Conservation (phyloP, 2,797 vertebrate genomes). For the Allobates femoralis region DNA sequence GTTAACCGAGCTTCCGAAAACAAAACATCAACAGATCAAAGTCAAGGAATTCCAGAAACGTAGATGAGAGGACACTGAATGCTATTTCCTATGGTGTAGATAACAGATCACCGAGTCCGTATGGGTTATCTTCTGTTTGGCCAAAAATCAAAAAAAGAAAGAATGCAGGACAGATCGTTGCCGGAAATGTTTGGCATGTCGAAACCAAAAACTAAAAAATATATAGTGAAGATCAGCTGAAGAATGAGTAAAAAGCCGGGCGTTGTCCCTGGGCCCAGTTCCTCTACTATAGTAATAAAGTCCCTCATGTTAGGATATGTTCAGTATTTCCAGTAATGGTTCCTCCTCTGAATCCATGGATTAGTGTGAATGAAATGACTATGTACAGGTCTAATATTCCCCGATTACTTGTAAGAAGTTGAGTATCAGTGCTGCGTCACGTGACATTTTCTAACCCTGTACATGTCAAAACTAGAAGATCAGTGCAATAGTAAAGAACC, state of each 20-base stretch:
- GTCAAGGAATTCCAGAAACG: too few species aligned
- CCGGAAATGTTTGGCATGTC: too few species aligned
- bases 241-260: too few species aligned
- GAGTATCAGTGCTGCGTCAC: neutral
- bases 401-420: neutral
- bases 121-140: neutral
- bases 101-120: neutral
- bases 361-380: neutral
- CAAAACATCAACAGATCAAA: too few species aligned
- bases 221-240: too few species aligned
- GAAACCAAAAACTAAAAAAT: too few species aligned
- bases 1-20: too few species aligned
- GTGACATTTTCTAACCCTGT: slow-evolving; percentile 16
- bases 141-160: neutral
- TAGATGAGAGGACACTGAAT: too few species aligned
- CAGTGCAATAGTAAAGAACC: slow-evolving; percentile 18
- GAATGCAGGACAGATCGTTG: too few species aligned
- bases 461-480: slow-evolving; percentile 38
- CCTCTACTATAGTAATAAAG: neutral
- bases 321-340: neutral
- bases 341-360: neutral
- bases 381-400: neutral
- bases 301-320: neutral
- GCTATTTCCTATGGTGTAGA: neutral
- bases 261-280: neutral